Base-by-base conservation (phyloP, 2,888 invertebrate genomes). In the Chorisops tibialis region DNA sequence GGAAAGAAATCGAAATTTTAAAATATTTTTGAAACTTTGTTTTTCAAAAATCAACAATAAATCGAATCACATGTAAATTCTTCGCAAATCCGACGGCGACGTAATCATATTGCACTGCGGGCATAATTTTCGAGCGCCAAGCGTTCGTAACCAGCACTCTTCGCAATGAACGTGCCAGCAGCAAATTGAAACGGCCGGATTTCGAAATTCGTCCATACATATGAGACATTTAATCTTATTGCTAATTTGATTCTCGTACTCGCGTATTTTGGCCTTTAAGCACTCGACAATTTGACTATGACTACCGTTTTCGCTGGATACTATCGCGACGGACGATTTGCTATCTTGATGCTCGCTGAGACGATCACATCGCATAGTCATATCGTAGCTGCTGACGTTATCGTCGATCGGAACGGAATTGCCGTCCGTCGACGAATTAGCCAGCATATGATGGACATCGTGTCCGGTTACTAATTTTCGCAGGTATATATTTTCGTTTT, bases 131-230 rank as follows among this genome's bases (percentile, higher is more conserved):
- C 95, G 93, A 1, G 91, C 89, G 39, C 91, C 89, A 14, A 86
- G 72, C 0, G 87, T 87, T 60, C 87, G 85, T 0, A 88, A 76
- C 88, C 88, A 88, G 69, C 88, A 88, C 30, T 84, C 84, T 80
- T 96, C 94, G 73, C 96, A 96, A 76, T 96, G 92, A 0, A 96
- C 95, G 77, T 96, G 96, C 96, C 96, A 96, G 77, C 96, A 96
- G 73, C 93, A 93, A 64, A 95, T 89, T 1, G 96, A 96, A 58
- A 93, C 93, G 5, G 94, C 88, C 0, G 96, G 94, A 41, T 90
- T 91, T 60, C 83, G 83, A 76, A 93, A 93, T 30, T 87, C 83
- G 58, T 91, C 93, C 81, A 94, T 86, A 73, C 95, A 95, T 68
- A 95, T 95, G 56, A 94, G 82, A 80, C 95, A 95, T 76, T 93